phyloP scores from a whole-genome alignment of 2,113 vertebrate genomes.

The Antechinus stuartii region DNA sequence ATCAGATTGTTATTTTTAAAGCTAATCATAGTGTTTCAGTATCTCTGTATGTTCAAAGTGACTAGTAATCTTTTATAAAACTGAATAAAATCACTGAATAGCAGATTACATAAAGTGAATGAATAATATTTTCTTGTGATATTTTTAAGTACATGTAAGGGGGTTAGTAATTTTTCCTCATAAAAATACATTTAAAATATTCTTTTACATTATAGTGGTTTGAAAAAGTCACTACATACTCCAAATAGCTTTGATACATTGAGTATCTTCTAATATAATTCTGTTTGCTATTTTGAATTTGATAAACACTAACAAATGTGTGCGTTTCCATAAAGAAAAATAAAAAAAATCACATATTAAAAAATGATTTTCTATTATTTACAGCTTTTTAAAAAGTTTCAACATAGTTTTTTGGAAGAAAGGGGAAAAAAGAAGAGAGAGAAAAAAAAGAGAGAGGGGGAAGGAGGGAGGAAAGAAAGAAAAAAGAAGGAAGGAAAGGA shows the following conservation, averaged over 20 bases:
- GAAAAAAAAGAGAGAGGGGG: neutral
- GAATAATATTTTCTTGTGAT: neutral
- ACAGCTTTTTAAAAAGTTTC: neutral
- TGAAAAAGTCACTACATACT: neutral
- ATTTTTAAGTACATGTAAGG: neutral
- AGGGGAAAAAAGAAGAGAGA: neutral
- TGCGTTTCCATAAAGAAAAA: neutral
- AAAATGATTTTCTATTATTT: neutral
- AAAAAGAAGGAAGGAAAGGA: too few species aligned
- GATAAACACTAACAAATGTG: too few species aligned
- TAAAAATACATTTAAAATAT: neutral
- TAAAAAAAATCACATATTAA: neutral
- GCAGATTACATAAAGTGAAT: neutral
- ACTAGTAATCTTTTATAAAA: neutral
- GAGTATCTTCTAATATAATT: neutral
- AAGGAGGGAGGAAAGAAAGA: too few species aligned
- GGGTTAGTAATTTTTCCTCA: neutral
- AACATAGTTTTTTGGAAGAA: neutral
- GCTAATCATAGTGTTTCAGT: neutral
- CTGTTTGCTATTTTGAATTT: too few species aligned
- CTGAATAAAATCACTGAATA: neutral
- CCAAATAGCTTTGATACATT: neutral
- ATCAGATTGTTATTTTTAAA: neutral
- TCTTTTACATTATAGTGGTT: neutral
- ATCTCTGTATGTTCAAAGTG: neutral